Evolutionary conservation across 2,888 invertebrate species (phyloP).

Genomic region (Nomada flava): DNA sequence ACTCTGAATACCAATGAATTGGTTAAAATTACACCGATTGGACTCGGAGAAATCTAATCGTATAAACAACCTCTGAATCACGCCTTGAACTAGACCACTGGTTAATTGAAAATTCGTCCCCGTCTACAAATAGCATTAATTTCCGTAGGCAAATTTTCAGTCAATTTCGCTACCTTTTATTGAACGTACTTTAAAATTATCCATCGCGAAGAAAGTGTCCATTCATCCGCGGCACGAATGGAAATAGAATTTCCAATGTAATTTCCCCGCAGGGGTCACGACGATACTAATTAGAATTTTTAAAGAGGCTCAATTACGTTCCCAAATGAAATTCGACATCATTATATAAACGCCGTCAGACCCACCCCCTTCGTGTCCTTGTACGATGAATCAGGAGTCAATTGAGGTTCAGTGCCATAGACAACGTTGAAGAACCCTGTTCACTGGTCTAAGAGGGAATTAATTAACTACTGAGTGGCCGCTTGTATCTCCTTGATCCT

Average conservation of each 20-base stretch:
- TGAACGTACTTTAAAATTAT: background rate
- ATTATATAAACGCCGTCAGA: conserved; percentile 50
- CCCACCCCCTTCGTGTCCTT: conserved; percentile 55
- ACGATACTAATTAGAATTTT: conserved; percentile 55
- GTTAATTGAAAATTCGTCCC: background rate
- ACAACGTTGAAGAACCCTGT: conserved; percentile 46
- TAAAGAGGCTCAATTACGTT: conserved; percentile 23
- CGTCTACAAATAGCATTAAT: background rate
- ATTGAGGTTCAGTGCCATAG: conserved; percentile 52
- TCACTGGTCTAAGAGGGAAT: conserved; percentile 64
- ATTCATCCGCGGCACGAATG: background rate
- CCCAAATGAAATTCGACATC: conserved; percentile 47
- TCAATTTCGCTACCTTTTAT: background rate
- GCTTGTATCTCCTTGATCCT: conserved; percentile 37
- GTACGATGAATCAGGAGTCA: conserved; percentile 44
- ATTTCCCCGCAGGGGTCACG: background rate
- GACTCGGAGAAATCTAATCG: background rate
- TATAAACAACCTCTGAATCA: background rate
- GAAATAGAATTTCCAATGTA: conserved; percentile 36
- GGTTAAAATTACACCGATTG: background rate
- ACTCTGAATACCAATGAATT: conserved; percentile 25
- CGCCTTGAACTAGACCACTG: background rate
- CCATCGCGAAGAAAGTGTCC: background rate
- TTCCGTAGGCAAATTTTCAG: background rate
- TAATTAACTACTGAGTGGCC: conserved; percentile 65